Evolutionary conservation across 2,888 invertebrate species (phyloP).

Genomic region (Linnaemya vulpina): DNA sequence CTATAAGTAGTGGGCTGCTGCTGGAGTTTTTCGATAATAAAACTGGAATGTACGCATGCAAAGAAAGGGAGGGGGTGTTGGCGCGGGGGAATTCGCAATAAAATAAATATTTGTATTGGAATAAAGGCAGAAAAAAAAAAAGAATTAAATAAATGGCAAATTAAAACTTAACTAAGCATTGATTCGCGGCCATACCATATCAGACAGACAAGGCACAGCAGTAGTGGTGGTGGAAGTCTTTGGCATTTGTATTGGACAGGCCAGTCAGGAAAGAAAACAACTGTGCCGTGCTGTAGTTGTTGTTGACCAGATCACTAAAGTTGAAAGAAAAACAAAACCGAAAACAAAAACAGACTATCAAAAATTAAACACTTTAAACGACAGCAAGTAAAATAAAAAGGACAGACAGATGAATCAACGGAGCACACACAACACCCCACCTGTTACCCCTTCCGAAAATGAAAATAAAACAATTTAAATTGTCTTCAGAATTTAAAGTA

Average conservation of each 20-base stretch:
- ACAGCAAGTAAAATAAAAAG: constrained; percentile 13
- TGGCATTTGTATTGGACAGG: neutral
- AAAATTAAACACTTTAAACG: constrained; percentile 40
- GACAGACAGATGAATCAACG: constrained; percentile 4
- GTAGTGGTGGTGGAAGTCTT: neutral
- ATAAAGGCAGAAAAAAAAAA: too few relatives aligned
- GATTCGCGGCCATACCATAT: constrained; percentile 8
- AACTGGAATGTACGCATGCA: constrained; percentile 25
- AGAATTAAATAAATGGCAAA: neutral
- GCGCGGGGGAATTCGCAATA: constrained; percentile 11
- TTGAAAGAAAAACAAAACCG: too few relatives aligned
- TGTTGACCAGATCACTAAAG: constrained; percentile 42
- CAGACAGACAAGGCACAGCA: neutral
- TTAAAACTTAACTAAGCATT: constrained; percentile 25
- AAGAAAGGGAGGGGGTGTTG: neutral
- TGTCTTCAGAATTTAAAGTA: constrained; percentile 54
- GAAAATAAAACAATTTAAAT: constrained; percentile 41
- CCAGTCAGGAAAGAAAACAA: constrained; percentile 36
- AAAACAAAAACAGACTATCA: neutral
- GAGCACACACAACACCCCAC: neutral
- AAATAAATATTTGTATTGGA: constrained; percentile 46
- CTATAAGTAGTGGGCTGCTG: constrained; percentile 2
- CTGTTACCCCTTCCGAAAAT: neutral
- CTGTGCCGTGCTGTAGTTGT: neutral
- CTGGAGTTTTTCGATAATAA: constrained; percentile 28